These are phyloP conservation scores for Clepsis dumicolana DNA, from an alignment of 2,888 invertebrate genomes.

Conservation along the genomic window DNA sequence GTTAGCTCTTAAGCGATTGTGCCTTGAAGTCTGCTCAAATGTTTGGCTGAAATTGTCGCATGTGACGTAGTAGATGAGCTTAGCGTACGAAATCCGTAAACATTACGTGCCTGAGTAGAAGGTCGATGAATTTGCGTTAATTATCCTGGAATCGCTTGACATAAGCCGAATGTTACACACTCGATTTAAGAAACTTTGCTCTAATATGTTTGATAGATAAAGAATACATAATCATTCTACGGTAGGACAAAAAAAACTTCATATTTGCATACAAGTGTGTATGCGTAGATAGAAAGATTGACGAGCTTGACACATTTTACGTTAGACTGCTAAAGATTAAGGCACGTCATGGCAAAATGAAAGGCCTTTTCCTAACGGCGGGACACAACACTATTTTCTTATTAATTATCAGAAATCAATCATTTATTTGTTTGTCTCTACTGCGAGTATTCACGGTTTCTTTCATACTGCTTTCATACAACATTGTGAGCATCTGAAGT, in stretches of 20 bases:
- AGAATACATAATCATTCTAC: not conserved
- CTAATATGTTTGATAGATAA: no score
- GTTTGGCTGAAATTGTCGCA: conserved; percentile 11
- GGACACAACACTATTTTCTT: no score
- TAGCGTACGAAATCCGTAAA: conserved; percentile 27
- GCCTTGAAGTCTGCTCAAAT: not conserved
- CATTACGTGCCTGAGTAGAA: conserved; percentile 35
- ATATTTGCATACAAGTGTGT: no score
- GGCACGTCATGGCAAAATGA: no score
- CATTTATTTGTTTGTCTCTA: no score
- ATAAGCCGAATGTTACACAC: conserved; percentile 10
- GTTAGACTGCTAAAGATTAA: no score
- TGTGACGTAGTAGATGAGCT: conserved; percentile 20
- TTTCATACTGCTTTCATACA: not conserved
- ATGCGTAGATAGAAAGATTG: no score
- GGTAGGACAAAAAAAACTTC: not conserved
- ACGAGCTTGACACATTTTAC: no score
- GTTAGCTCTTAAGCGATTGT: not conserved
- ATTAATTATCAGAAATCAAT: no score
- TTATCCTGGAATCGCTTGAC: conserved; percentile 22
- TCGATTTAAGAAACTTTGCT: not conserved
- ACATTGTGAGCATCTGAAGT: not conserved
- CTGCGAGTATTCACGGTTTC: no score
- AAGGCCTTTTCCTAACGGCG: no score
- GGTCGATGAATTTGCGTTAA: conserved; percentile 41